Percentiles rank a stretch among this genome's conserved stretches.
These are phyloP conservation scores for mouse (Mus musculus) DNA, from an alignment of 2,113 vertebrate species.

Conservation along the genomic window DNA sequence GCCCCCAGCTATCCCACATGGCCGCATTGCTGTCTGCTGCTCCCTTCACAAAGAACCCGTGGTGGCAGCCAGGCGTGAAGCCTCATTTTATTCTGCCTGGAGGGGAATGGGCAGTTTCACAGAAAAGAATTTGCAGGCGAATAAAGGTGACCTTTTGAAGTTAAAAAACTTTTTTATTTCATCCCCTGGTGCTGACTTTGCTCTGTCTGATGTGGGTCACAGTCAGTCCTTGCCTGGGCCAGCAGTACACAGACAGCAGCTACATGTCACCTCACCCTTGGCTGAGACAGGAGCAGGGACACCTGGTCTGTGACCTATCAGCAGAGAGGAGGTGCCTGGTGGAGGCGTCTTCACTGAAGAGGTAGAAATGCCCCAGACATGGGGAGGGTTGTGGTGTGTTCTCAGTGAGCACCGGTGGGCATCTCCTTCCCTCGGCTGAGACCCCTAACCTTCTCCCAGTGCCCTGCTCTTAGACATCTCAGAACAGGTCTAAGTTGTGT, in stretches of 20 bases:
- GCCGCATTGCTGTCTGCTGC: fast-evolving
- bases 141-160: constrained; percentile 29
- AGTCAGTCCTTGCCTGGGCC: background rate
- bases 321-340: background rate
- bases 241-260: background rate
- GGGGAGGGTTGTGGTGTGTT: fast-evolving
- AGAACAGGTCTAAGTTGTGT: background rate
- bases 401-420: fast-evolving
- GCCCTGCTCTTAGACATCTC: background rate
- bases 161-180: constrained; percentile 19
- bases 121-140: background rate
- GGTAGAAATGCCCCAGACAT: background rate
- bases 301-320: fast-evolving
- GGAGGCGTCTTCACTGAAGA: background rate
- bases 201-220: background rate
- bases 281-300: fast-evolving
- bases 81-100: background rate
- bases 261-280: background rate
- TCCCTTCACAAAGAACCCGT: background rate
- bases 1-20: fast-evolving
- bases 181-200: background rate
- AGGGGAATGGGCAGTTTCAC: background rate
- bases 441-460: fast-evolving
- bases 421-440: fast-evolving
- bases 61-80: fast-evolving